phyloP scores from a whole-genome alignment of 2,888 invertebrate genomes.

The Pocota personata region DNA sequence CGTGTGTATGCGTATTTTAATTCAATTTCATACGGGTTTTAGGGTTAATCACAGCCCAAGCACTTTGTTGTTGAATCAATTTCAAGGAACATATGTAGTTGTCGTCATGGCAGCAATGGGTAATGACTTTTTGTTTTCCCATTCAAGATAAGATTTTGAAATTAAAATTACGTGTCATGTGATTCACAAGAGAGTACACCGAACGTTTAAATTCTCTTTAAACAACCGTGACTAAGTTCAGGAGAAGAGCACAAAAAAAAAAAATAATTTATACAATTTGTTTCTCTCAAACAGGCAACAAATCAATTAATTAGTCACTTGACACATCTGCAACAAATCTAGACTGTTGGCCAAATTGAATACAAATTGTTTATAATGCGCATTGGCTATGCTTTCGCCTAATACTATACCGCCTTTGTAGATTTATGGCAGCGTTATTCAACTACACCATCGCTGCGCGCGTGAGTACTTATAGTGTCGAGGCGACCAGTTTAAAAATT shows the following conservation, averaged over 20 bases:
- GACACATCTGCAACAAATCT: slow-evolving; percentile 36
- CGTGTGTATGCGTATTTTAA: neutral
- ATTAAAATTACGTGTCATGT: slow-evolving; percentile 49
- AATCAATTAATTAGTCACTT: slow-evolving; percentile 27
- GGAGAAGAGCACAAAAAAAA: neutral
- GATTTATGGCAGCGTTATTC: neutral
- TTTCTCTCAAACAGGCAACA: neutral
- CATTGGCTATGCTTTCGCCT: slow-evolving; percentile 12
- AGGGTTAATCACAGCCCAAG: slow-evolving; percentile 27
- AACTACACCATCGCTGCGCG: neutral
- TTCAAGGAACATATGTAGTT: slow-evolving; percentile 23
- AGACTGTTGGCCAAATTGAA: slow-evolving; percentile 23
- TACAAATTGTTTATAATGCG: slow-evolving; percentile 8
- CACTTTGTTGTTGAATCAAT: slow-evolving; percentile 20
- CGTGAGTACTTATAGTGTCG: neutral
- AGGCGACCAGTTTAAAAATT: slow-evolving; percentile 20
- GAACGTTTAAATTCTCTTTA: neutral
- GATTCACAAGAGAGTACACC: slow-evolving; percentile 17
- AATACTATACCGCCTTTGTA: neutral
- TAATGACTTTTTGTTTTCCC: slow-evolving; percentile 10
- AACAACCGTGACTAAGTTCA: slow-evolving; percentile 5
- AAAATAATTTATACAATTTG: neutral
- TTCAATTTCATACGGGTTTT: slow-evolving; percentile 11
- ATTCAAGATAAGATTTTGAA: slow-evolving; percentile 43
- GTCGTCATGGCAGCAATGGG: slow-evolving; percentile 37